Conservation (phyloP, 37 sponge, comb jelly and placozoan genomes). For the Cliona cf. orientalis region DNA sequence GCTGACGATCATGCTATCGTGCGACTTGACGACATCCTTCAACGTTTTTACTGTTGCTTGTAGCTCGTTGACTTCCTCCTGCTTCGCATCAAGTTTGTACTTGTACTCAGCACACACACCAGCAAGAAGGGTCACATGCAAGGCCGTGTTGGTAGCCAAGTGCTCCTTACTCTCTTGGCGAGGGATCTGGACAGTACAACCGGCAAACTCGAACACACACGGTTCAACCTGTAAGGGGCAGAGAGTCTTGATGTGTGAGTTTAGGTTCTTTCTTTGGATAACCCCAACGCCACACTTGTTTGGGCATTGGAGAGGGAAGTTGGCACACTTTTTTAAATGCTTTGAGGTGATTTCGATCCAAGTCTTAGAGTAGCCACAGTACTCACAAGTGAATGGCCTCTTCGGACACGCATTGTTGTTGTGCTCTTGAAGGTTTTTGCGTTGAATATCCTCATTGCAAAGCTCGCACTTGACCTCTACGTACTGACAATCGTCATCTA, state of each 20-base stretch:
- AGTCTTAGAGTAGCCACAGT: neutral
- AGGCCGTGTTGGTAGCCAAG: no score
- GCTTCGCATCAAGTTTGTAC: neutral
- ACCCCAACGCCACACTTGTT: slow-evolving; percentile 9
- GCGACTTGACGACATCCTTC: no score
- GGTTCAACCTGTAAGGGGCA: slow-evolving; percentile 11
- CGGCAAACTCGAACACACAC: slow-evolving; percentile 16
- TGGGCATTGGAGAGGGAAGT: slow-evolving; percentile 35
- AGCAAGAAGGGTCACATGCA: neutral
- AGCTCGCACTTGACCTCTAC: neutral
- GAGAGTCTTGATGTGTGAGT: slow-evolving; percentile 5
- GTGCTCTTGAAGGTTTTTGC: neutral
- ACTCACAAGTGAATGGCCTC: slow-evolving; percentile 6
- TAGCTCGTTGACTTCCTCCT: neutral
- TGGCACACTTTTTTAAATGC: slow-evolving; percentile 13
- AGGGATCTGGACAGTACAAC: slow-evolving; percentile 9
- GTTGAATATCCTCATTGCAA: neutral
- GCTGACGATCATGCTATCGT: no score
- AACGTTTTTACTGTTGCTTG: neutral
- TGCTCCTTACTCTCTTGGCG: neutral
- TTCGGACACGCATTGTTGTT: slow-evolving; percentile 4
- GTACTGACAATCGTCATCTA: slow-evolving; percentile 1
- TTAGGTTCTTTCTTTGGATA: slow-evolving; percentile 21
- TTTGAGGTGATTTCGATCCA: neutral
- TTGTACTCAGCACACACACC: neutral